These are phyloP conservation scores for Leptopilina boulardi DNA, from an alignment of 1,140 invertebrate genomes.

Conservation along the genomic window DNA sequence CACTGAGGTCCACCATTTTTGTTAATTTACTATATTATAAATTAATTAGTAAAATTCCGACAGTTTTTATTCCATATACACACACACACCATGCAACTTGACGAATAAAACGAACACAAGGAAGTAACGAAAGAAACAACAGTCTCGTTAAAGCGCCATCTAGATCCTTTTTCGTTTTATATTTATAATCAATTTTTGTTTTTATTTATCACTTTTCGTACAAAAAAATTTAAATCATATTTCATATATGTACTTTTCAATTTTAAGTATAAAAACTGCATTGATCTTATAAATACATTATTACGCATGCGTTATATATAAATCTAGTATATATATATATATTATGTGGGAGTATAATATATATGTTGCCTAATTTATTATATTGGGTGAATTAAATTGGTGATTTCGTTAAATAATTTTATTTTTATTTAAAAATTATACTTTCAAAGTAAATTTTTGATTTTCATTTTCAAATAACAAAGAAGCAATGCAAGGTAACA, in stretches of 20 bases:
- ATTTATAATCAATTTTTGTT: no score
- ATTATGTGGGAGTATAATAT: not conserved
- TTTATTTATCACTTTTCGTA: no score
- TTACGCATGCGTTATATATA: not conserved
- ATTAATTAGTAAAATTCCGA: not conserved
- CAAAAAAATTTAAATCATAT: not conserved
- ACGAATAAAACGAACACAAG: not conserved
- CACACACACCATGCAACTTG: not conserved
- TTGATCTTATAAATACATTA: not conserved
- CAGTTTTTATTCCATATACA: not conserved
- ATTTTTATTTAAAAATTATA: no score
- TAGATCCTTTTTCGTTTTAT: not conserved
- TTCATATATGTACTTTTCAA: no score
- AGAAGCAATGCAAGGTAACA: no score
- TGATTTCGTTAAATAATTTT: no score
- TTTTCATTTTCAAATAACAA: no score
- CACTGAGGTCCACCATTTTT: slow-evolving; percentile 81
- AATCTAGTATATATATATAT: no score
- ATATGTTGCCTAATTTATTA: not conserved
- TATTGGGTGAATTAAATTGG: no score
- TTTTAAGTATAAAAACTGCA: no score
- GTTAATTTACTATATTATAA: not conserved
- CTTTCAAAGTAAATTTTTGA: no score
- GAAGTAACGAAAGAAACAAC: not conserved
- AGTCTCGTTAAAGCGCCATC: not conserved